Evolutionary conservation across 2,888 invertebrate genomes (phyloP), one percentile per base, ranked within the genome.

Genomic region (Phaonia tiefii): DNA sequence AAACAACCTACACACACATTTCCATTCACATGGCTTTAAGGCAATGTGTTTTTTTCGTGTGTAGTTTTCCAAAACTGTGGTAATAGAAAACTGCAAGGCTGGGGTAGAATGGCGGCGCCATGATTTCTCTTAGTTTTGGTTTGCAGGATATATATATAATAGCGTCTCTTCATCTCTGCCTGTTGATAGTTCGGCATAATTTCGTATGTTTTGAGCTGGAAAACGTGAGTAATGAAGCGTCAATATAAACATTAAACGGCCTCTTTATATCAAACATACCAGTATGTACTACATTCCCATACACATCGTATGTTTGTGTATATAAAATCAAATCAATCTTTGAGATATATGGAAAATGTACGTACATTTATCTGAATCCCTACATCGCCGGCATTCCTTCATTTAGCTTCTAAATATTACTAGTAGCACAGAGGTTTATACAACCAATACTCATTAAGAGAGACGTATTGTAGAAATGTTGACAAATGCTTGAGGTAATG

Each of bases 211-310:
- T 11, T 81, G 75, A 67, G 77, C 46, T 71, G 49, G 67, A 78
- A 80, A 81, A 81, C 56, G 81, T 67, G 67, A 60, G 37, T 78
- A 81, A 81, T 81, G 81, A 78, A 81, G 78, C 78, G 72, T 56
- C 75, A 78, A 78, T 67, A 69, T 81, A 72, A 75, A 78, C 81
- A 75, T 78, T 81, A 75, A 81, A 78, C 81, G 75, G 25, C 74
- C 77, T 39, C 39, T 37, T 5, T 1, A 20, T 20, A 63, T 63
- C 63, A 63, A 3, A 31, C 8, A 8, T 31, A 31, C 31, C 31
- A 31, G 8, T 8, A 31, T 31, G 31, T 31, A 3, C 3, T 8
- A 31, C 31, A 31, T 8, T 5, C 31, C 3, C 31, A 31, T 8
- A 31, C 31, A 31, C 31, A 31, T n/a, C 31, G 8, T 31, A 31